phyloP scores from a whole-genome alignment of 2,797 vertebrate genomes.

The Myiothlypis chrysogaster region DNA sequence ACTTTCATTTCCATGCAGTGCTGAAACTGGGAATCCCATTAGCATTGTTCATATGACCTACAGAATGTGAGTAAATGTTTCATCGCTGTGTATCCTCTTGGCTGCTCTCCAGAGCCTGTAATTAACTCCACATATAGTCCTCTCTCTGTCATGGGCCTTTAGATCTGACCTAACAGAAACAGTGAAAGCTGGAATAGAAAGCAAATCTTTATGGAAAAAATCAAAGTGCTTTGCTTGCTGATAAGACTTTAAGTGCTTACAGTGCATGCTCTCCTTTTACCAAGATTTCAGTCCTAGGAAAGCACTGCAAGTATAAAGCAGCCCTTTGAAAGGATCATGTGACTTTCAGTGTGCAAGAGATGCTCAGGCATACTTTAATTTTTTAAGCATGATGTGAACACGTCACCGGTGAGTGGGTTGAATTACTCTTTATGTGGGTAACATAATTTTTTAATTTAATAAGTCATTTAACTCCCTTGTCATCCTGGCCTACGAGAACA shows the following conservation, averaged over 20 bases:
- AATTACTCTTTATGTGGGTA: neutral
- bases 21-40: conserved; percentile 49
- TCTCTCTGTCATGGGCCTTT: neutral
- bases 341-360: neutral
- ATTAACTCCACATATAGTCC: conserved; percentile 42
- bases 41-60: neutral
- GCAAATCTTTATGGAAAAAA: neutral
- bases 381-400: neutral
- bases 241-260: neutral
- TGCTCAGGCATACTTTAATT: neutral
- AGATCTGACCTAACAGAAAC: neutral
- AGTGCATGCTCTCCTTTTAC: neutral
- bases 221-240: neutral
- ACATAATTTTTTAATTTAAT: neutral
- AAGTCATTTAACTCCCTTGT: neutral
- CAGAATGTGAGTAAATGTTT: neutral
- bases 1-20: neutral
- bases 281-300: neutral
- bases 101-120: neutral
- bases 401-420: neutral
- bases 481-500: neutral
- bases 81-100: neutral
- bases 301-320: neutral
- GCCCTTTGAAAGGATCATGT: neutral
- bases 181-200: neutral